Evolutionary conservation across 2,113 vertebrate genomes (phyloP).

Genomic region (Phycodurus eques): DNA sequence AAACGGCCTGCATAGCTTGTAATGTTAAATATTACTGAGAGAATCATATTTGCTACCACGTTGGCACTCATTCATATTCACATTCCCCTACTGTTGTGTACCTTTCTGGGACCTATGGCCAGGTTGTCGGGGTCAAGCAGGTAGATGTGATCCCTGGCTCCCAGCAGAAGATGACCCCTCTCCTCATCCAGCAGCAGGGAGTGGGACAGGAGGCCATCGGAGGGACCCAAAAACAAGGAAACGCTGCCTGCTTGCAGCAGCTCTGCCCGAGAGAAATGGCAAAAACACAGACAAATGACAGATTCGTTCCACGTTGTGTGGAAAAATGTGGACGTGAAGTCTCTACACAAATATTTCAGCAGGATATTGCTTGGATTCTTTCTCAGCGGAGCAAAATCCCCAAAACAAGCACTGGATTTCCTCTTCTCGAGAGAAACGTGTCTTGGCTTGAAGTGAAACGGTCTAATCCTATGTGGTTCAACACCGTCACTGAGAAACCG

Average conservation of each 20-base stretch:
- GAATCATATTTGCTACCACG: neutral
- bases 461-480: constrained; percentile 38
- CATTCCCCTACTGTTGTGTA: constrained; percentile 27
- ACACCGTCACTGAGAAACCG: constrained; percentile 16
- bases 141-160: constrained; percentile 90
- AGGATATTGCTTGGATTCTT: constrained; percentile 16
- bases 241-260: constrained; percentile 87
- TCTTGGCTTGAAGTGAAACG: constrained; percentile 29
- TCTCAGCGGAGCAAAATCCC: neutral
- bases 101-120: constrained; percentile 87
- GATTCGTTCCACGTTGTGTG: neutral
- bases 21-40: neutral
- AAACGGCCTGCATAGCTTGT: constrained; percentile 1
- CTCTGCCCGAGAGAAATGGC: constrained; percentile 68
- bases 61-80: neutral
- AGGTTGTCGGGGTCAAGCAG: constrained; percentile 86
- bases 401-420: constrained; percentile 14
- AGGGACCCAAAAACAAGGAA: constrained; percentile 83
- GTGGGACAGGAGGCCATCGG: constrained; percentile 86
- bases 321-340: neutral
- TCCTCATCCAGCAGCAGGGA: constrained; percentile 93
- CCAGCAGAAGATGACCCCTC: constrained; percentile 83
- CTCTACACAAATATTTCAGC: neutral
- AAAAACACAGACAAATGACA: constrained; percentile 14
- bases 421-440: constrained; percentile 9